Evolutionary conservation across 2,797 vertebrate species (phyloP).

Genomic region (Hemibagrus guttatus): DNA sequence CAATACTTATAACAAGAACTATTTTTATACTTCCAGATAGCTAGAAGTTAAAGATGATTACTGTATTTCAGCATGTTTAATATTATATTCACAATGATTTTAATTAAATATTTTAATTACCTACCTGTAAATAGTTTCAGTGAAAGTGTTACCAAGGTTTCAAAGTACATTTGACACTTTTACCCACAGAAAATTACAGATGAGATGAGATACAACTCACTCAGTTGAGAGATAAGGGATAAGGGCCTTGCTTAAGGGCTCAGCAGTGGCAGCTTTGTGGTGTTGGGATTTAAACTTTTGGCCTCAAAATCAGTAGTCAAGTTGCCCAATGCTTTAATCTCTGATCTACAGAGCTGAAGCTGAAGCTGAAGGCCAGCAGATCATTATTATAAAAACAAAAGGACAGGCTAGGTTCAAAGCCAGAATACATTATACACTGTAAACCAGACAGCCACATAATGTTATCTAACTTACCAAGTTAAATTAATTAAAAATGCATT

Average conservation of each 20-base stretch:
- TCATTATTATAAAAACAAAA: background rate
- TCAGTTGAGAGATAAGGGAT: slow-evolving; percentile 1
- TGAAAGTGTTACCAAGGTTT: background rate
- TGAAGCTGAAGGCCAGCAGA: background rate
- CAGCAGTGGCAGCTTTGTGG: background rate
- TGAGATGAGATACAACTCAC: background rate
- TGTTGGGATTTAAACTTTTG: background rate
- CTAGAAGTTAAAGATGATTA: background rate
- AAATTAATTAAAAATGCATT: background rate
- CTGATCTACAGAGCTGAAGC: background rate
- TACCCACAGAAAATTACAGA: background rate
- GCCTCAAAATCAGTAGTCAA: background rate
- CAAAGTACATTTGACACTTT: background rate
- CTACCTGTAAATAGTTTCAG: background rate
- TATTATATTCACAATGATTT: background rate
- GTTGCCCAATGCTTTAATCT: background rate
- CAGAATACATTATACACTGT: background rate
- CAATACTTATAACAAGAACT: background rate
- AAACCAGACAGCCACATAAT: background rate
- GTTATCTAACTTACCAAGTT: background rate
- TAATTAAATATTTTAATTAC: background rate
- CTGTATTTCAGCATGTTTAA: background rate
- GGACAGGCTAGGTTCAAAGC: background rate
- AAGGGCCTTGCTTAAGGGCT: background rate
- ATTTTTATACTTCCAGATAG: background rate